Conservation (phyloP, 2,797 vertebrate species). For the Microchirus variegatus region DNA sequence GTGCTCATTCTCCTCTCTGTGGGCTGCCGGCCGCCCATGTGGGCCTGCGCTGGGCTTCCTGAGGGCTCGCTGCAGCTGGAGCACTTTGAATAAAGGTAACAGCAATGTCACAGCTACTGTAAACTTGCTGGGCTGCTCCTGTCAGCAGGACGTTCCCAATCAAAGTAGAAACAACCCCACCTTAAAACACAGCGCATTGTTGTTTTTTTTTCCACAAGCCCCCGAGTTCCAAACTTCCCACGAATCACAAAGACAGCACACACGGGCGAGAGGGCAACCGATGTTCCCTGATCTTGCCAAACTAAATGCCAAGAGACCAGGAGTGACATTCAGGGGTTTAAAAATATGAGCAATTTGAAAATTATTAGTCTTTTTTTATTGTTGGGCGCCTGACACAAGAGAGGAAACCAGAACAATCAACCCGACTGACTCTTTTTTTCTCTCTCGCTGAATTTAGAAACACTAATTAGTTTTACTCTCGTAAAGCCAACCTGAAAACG, state of each 20-base stretch:
- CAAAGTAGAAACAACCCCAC: conserved; percentile 82
- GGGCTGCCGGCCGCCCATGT: conserved; percentile 82
- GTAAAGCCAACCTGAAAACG: conserved; percentile 87
- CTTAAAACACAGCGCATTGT: conserved; percentile 78
- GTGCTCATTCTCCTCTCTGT: conserved; percentile 70
- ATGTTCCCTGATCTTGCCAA: conserved; percentile 71
- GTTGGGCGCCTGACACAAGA: conserved; percentile 77
- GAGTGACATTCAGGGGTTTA: conserved; percentile 76
- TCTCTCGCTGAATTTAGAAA: conserved; percentile 85
- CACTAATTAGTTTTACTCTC: conserved; percentile 88
- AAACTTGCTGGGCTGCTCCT: conserved; percentile 83
- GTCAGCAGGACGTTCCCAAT: conserved; percentile 87
- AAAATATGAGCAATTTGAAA: conserved; percentile 78
- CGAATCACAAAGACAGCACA: conserved; percentile 72
- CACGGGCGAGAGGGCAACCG: conserved; percentile 64
- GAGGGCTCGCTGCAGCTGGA: conserved; percentile 96
- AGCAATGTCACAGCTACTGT: conserved; percentile 92
- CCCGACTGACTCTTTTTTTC: conserved; percentile 66
- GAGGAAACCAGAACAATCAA: conserved; percentile 86
- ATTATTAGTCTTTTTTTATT: conserved; percentile 83
- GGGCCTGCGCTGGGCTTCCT: conserved; percentile 88
- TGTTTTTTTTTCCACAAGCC: conserved; percentile 50
- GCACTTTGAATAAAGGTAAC: conserved; percentile 91
- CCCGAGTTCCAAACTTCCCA: conserved; percentile 69
- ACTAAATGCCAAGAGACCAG: conserved; percentile 77